Evolutionary conservation across 2,113 vertebrate genomes (phyloP), one percentile per base, ranked within the genome.

Genomic region (Opisthocomus hoazin): DNA sequence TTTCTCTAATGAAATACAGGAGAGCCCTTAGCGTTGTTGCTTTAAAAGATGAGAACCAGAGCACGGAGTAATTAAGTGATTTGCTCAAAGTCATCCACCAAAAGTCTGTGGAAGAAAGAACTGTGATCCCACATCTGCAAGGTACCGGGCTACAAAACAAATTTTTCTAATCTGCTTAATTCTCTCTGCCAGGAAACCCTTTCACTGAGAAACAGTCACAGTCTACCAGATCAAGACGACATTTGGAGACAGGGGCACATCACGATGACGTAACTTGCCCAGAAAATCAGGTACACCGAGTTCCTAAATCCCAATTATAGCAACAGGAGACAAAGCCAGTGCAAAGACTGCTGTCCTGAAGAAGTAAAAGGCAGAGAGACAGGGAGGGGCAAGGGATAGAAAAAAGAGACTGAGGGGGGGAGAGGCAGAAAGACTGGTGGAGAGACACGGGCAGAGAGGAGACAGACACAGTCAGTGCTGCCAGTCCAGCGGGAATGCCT

Each of bases 261-360:
- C 17, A 3, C 0, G 0, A 12, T 20, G 58, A 58, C 2, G 17
- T 11, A 53, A 57, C 11, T 5, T 41, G 15, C 37, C 22, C 34
- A n/a, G 30, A 27, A 69, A 91, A 48, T 48, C 64, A 50, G 50
- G 17, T 32, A 84, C 41, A 32, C 12, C 1, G 2, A 61, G 29
- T 23, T 66, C 37, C 50, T 7, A 43, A 84, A 84, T 2, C 17
- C n/a, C 43, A 19, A 10, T 27, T 15, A 11, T 0, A 75, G 61
- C n/a, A 50, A 12, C 1, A 34, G 88, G 30, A 74, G 30, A 61
- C 14, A 65, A n/a, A 75, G 63, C 12, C 12, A 9, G 14, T 13
- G 37, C 14, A 65, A 65, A 43, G 29, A 27, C 11, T 89, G 45
- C 10, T 76, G 23, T 64, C 36, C 73, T 46, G 20, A 32, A 57